Percentiles rank a stretch among this genome's conserved stretches.
Evolutionary conservation across 2,888 invertebrate species (phyloP).

Genomic region (Lathronympha strigana): DNA sequence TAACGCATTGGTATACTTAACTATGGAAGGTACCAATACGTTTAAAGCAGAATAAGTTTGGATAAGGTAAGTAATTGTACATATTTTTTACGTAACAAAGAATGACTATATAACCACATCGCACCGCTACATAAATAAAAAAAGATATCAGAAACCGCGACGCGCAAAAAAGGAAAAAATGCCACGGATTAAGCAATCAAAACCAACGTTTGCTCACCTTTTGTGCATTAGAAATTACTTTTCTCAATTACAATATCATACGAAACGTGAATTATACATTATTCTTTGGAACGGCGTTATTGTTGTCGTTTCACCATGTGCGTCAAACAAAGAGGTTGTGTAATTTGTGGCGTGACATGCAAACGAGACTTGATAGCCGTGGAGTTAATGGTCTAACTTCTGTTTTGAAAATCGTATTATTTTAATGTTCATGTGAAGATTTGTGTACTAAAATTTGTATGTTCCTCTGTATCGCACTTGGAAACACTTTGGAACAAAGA

Average conservation of each 20-base stretch:
- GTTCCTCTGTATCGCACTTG: no score
- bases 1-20: no score
- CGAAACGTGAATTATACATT: conserved; percentile 27
- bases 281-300: conserved; percentile 17
- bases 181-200: conserved; percentile 17
- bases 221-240: conserved; percentile 16
- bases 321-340: conserved; percentile 18
- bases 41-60: no score
- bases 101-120: no score
- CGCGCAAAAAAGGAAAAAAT: conserved; percentile 3
- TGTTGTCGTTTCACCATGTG: conserved; percentile 28
- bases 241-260: conserved; percentile 23
- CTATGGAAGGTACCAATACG: no score
- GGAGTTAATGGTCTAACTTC: conserved; percentile 1
- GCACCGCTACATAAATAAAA: neutral
- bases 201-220: conserved; percentile 14
- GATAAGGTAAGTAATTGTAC: no score
- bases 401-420: neutral
- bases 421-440: no score
- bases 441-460: no score
- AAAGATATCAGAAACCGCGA: neutral
- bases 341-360: conserved; percentile 25
- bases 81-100: no score
- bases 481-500: no score
- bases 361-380: conserved; percentile 13